A percentile compares a stretch with the other conserved stretches of the same genome.
These are phyloP conservation scores for Siphonodentalium dalli DNA, from an alignment of 2,888 invertebrate genomes.

Conservation along the genomic window DNA sequence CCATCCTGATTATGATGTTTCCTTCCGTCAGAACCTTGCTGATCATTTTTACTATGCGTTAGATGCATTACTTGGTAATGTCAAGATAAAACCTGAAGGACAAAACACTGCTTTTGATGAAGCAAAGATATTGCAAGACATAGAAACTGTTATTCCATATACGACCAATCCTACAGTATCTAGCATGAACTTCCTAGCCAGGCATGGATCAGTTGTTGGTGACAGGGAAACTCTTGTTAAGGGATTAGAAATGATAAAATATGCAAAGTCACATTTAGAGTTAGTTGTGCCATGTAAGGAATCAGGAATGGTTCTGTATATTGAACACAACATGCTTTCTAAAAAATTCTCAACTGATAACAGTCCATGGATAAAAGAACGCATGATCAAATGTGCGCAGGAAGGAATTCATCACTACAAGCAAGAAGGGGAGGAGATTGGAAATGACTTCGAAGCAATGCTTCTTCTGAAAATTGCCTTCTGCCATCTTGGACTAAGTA, in stretches of 20 bases:
- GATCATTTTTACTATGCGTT: slow-evolving; percentile 20
- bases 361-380: slow-evolving; percentile 12
- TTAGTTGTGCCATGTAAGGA: slow-evolving; percentile 27
- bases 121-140: slow-evolving; percentile 15
- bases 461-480: slow-evolving; percentile 28
- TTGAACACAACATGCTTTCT: slow-evolving; percentile 29
- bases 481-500: slow-evolving; percentile 29
- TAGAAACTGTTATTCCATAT: slow-evolving; percentile 23
- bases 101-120: slow-evolving; percentile 14
- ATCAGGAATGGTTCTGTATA: slow-evolving; percentile 33
- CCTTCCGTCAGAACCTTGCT: slow-evolving; percentile 15
- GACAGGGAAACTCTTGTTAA: slow-evolving; percentile 19
- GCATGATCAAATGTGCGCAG: slow-evolving; percentile 20
- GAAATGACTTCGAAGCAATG: slow-evolving; percentile 33
- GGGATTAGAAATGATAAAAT: slow-evolving; percentile 21
- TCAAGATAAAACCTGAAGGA: slow-evolving; percentile 14
- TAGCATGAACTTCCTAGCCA: slow-evolving; percentile 28
- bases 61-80: slow-evolving; percentile 22
- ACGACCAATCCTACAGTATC: slow-evolving; percentile 23
- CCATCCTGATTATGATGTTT: not conserved
- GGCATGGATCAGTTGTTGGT: slow-evolving; percentile 11
- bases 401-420: slow-evolving; percentile 29
- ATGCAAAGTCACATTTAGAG: slow-evolving; percentile 25
- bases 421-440: slow-evolving; percentile 23
- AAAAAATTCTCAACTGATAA: slow-evolving; percentile 24